Base-by-base conservation (phyloP, 1,140 invertebrate genomes). In the Hormaphis cornu region DNA sequence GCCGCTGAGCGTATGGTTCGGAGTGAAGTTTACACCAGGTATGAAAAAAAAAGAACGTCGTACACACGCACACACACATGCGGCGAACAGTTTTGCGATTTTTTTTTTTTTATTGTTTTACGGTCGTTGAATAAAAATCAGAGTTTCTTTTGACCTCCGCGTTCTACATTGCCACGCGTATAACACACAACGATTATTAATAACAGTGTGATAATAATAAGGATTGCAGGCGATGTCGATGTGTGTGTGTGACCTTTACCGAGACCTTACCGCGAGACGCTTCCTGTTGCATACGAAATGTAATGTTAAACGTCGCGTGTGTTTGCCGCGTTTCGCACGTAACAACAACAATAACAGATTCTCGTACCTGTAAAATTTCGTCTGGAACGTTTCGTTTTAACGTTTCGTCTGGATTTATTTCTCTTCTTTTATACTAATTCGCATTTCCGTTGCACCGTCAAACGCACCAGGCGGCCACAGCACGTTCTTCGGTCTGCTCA, bases 1-100 rank as follows among this genome's bases (percentile, higher is more conserved):
- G 92, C 92, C 93, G 1, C 83, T 93, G 78, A 91, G 88, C 6
- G 91, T 93, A 33, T 96, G 92, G 92, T 90, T 91, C 76, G 93
- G 91, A 30, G 89, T 95, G 42, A 93, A 93, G 78, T 95, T 93
- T 77, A 89, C 87, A 7, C 89, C 91, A 77, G 90, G 90, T 87
- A 81, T 74, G 72, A 66, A 71, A 8, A 46, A 12, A 35, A 4
- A 66, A 10, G n/a, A n/a, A n/a, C n/a, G n/a, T n/a, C n/a, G n/a
- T n/a, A n/a, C n/a, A n/a, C n/a, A n/a, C n/a, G n/a, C n/a, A n/a
- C n/a, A n/a, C n/a, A n/a, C n/a, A n/a, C n/a, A 40, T 16, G 14
- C 18, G 35, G 53, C 16, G 30, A 26, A 28, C n/a, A 24, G n/a
- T 4, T n/a, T 71, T 35, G 9, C n/a, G 1, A 28, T 53, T 16